Evolutionary conservation across 1,140 invertebrate species (phyloP).

Genomic region (Nephila pilipes): DNA sequence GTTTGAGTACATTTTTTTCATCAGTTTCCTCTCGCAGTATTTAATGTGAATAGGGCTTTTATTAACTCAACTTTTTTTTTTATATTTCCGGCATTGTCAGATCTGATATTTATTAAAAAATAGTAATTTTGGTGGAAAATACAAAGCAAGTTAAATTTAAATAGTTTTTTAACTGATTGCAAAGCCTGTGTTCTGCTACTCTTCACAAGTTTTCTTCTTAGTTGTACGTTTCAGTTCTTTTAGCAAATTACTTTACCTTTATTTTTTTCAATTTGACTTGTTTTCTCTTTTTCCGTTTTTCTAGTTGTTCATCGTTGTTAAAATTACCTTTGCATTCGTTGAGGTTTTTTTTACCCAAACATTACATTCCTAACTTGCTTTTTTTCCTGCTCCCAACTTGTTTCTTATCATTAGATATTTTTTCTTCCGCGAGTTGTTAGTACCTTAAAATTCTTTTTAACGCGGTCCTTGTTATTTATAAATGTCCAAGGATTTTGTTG

Average conservation of each 20-base stretch:
- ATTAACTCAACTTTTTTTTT: background rate
- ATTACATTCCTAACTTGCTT: slow-evolving; percentile 36
- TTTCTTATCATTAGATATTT: slow-evolving; percentile 62
- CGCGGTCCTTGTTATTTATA: slow-evolving; percentile 43
- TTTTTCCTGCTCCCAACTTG: background rate
- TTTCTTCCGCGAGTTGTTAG: slow-evolving; percentile 42
- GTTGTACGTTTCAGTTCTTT: background rate
- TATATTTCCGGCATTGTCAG: background rate
- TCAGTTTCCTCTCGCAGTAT: background rate
- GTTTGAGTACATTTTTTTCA: background rate
- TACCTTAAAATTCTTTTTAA: slow-evolving; percentile 48
- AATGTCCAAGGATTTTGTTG: slow-evolving; percentile 15
- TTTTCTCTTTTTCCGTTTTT: slow-evolving; percentile 13
- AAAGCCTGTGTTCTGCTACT: slow-evolving; percentile 24
- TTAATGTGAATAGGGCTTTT: background rate
- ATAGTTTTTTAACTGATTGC: slow-evolving; percentile 53
- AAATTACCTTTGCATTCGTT: slow-evolving; percentile 53
- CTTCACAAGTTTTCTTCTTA: background rate
- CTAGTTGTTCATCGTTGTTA: slow-evolving; percentile 54
- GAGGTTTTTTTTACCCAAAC: slow-evolving; percentile 36
- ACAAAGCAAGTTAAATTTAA: slow-evolving; percentile 31
- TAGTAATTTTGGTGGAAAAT: slow-evolving; percentile 16
- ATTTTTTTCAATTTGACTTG: slow-evolving; percentile 44
- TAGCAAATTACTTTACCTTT: slow-evolving; percentile 33
- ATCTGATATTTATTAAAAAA: background rate